Conservation (phyloP, 2,113 vertebrate species). For the Nicator chloris region DNA sequence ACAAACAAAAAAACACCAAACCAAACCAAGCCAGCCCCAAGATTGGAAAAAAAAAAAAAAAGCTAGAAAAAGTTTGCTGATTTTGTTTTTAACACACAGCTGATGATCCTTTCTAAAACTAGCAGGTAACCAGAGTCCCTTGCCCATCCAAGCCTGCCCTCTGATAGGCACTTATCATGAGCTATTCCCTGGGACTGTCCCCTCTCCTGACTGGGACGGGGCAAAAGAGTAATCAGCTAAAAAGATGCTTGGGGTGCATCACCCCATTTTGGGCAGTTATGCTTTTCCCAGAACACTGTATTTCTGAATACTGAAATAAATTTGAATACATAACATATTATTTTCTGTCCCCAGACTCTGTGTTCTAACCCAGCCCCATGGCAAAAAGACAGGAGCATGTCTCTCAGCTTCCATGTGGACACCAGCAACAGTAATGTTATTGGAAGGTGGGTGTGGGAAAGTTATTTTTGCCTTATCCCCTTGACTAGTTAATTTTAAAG, state of each 20-base stretch:
- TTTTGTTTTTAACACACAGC: background rate
- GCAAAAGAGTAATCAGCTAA: background rate
- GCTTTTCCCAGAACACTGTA: background rate
- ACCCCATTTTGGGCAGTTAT: background rate
- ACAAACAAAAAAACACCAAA: background rate
- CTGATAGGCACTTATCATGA: background rate
- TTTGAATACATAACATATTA: background rate
- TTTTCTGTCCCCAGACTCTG: background rate
- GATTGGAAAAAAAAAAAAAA: background rate
- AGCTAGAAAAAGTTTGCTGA: background rate
- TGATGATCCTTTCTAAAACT: background rate
- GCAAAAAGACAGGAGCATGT: background rate
- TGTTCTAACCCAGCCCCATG: background rate
- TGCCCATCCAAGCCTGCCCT: background rate
- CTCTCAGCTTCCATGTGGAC: background rate
- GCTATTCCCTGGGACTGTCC: background rate
- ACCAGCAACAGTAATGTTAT: background rate
- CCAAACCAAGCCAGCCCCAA: background rate
- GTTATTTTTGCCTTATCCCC: background rate
- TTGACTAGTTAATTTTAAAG: background rate
- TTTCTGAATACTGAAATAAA: background rate
- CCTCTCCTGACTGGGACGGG: background rate
- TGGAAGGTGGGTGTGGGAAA: background rate
- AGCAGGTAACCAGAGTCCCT: background rate
- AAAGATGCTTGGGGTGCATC: background rate